Base-by-base conservation (phyloP, 2,113 vertebrate genomes). In the Phoenicopterus ruber region DNA sequence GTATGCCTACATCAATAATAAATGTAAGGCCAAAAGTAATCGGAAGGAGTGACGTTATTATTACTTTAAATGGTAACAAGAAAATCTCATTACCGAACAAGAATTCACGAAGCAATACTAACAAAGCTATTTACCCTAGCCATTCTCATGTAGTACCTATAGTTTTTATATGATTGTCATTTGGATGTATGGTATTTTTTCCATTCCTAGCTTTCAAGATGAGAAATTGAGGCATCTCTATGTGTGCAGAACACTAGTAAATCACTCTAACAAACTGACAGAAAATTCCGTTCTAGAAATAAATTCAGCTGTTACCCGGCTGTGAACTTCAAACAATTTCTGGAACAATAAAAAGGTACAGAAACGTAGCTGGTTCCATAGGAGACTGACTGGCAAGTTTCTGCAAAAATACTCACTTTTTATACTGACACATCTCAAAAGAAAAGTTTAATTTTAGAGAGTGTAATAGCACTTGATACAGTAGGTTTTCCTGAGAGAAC, bases 401-500 rank as follows among this genome's bases (percentile, higher is more conserved):
- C 86, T 82, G 57, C 26, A 79, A 66, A 58, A 88, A 79, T 17
- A 58, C 9, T 91, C 21, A 44, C 10, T 90, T 88, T 76, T 76
- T 36, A 24, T 8, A 36, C 14, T 11, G 10, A 4, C 25, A 46
- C 2, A 34, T n/a, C 78, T 91, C 19, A 72, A 78, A 50, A 72
- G 14, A 70, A 46, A 49, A 26, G 8, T 34, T 47, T 54, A 82
- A 76, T 55, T 69, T 40, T 19, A 29, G n/a, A 40, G 46, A 54
- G 85, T 0, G 5, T 36, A 72, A 76, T 13, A 81, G 92, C 31
- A 71, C 59, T 84, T 55, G 42, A 93, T 67, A 87, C 15, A 62
- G 34, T 24, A 57, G 24, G 5, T 72, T 93, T 90, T 87, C 83
- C 78, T 91, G 92, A 96, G 86, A 94, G n/a, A 90, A 78, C 52